These are phyloP conservation scores for Brachionus plicatilis DNA, from an alignment of 1,140 invertebrate species.

Conservation along the genomic window DNA sequence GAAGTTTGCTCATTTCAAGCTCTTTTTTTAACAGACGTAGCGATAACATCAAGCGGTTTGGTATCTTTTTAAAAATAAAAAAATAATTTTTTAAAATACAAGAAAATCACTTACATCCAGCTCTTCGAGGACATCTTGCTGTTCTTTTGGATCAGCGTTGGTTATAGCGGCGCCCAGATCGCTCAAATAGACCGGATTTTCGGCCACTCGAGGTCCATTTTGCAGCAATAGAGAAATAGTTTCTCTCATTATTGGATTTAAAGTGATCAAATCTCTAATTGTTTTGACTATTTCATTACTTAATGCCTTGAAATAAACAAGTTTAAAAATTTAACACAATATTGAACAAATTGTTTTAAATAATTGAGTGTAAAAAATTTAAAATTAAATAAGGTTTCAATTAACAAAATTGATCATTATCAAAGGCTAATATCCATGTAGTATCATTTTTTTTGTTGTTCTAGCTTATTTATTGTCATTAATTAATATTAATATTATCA, in stretches of 20 bases:
- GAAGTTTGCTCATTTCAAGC: conserved; percentile 87
- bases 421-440: too few relatives aligned
- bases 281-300: conserved; percentile 97
- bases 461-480: too few relatives aligned
- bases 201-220: conserved; percentile 85
- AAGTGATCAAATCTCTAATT: conserved; percentile 86
- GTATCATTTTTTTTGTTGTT: too few relatives aligned
- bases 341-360: too few relatives aligned
- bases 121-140: conserved; percentile 91
- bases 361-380: background rate
- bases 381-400: conserved; percentile 5
- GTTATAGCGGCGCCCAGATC: conserved; percentile 88
- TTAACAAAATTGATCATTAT: background rate
- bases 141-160: conserved; percentile 79
- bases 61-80: conserved; percentile 65
- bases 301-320: conserved; percentile 63
- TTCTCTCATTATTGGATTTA: conserved; percentile 79
- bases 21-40: conserved; percentile 91
- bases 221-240: conserved; percentile 75
- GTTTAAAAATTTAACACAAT: too few relatives aligned
- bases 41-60: conserved; percentile 79
- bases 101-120: conserved; percentile 67
- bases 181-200: conserved; percentile 96
- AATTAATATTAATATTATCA: too few relatives aligned
- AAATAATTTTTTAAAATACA: background rate